A percentile compares a stretch with the other conserved stretches of the same genome.
These are phyloP conservation scores for Psittacula cyanocephala DNA, from an alignment of 2,113 vertebrate species.

Conservation along the genomic window DNA sequence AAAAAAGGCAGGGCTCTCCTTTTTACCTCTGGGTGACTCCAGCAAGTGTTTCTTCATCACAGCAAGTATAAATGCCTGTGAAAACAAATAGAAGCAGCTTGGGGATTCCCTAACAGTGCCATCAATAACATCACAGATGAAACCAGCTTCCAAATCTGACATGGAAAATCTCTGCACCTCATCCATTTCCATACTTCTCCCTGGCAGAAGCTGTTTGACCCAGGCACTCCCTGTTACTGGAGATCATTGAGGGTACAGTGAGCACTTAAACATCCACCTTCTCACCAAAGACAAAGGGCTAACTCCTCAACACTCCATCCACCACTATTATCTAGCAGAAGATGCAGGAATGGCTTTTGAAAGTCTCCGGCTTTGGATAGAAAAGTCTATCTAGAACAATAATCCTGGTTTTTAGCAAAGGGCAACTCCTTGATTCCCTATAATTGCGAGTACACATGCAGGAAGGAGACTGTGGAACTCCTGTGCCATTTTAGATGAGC, in stretches of 20 bases:
- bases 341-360: not conserved
- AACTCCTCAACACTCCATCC: not conserved
- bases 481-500: not conserved
- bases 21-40: not conserved
- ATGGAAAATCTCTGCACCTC: not conserved
- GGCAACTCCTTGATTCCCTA: not conserved
- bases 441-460: accelerated
- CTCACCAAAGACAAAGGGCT: not conserved
- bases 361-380: not conserved
- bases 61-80: not conserved
- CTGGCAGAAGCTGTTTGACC: not conserved
- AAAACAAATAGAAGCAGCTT: not conserved
- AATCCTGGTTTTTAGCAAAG: not conserved
- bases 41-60: not conserved
- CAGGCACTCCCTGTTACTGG: not conserved
- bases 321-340: not conserved
- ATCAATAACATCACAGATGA: not conserved
- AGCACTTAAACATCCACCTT: not conserved
- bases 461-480: not conserved
- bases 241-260: not conserved
- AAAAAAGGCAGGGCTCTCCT: not conserved
- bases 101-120: not conserved
- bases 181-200: not conserved
- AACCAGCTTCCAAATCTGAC: not conserved
- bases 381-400: not conserved